Evolutionary conservation across 2,113 vertebrate species (phyloP), one percentile per base, ranked within the genome.

Genomic region (Podocnemis expansa): DNA sequence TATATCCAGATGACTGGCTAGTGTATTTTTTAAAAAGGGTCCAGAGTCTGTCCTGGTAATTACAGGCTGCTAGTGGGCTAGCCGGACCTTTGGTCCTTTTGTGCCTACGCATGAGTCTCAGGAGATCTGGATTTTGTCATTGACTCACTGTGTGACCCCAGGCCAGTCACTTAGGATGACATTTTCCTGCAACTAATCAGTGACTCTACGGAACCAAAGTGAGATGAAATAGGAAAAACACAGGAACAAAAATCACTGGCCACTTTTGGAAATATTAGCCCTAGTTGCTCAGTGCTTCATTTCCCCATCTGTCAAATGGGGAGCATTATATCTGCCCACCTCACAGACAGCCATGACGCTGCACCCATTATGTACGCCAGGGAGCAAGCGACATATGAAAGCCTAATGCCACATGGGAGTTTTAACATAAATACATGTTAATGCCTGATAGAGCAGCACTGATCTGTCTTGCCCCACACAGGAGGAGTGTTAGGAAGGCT

Each of bases 111-210:
- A 38, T 34, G 9, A 10, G 10, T 49, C 73, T 70, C 52, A 11
- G 56, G 55, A 76, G 10, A 24, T 21, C 49, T 83, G 52, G 47
- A 55, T 82, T 83, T 84, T 91, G 81, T 25, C 54, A 41, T 58
- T 0, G 0, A 12, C 87, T 41, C 41, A 63, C 51, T n/a, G 2
- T 14, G 41, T 3, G 54, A 41, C 81, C 16, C 6, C 3, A 58
- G 54, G 13, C 38, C 75, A 10, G 27, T 34, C 29, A 2, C 38
- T 70, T 6, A 52, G 78, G 22, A 43, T 70, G 55, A 91, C 82
- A 76, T 19, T 0, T 60, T 5, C 34, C 14, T 49, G n/a, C 67
- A 80, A 52, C 78, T 4, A 1, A 4, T 19, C 2, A 1, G 11
- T 73, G 49, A 54, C 16, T 34, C 16, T 14, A 38, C 31, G 31